Conservation (phyloP, 2,888 invertebrate genomes). For the Choristoneura rosaceana region DNA sequence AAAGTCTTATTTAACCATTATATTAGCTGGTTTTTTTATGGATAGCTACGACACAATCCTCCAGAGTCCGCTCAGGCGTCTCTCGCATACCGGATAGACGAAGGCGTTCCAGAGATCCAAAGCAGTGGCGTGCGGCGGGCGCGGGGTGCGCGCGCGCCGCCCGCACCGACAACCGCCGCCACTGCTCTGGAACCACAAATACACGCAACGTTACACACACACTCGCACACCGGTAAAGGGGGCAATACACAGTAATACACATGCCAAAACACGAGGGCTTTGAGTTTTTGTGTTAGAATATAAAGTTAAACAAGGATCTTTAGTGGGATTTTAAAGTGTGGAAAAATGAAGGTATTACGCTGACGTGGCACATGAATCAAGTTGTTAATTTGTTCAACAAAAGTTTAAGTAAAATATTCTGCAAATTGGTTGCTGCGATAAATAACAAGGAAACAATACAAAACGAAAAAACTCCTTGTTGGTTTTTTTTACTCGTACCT, state of each 20-base stretch:
- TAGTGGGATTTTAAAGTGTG: background rate
- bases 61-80: constrained; percentile 67
- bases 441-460: too few relatives aligned
- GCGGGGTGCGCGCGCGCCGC: constrained; percentile 86
- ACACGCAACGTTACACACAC: constrained; percentile 77
- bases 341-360: background rate
- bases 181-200: constrained; percentile 86
- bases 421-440: too few relatives aligned
- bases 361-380: too few relatives aligned
- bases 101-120: constrained; percentile 88
- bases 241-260: constrained; percentile 5
- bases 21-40: background rate
- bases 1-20: background rate
- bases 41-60: constrained; percentile 9
- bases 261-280: background rate
- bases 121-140: constrained; percentile 90
- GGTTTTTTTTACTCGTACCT: too few relatives aligned
- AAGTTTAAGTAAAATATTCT: background rate
- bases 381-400: too few relatives aligned
- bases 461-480: too few relatives aligned
- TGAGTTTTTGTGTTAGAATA: background rate
- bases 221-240: constrained; percentile 46
- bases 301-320: background rate
- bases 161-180: constrained; percentile 85
- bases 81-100: constrained; percentile 87